Evolutionary conservation across 2,113 vertebrate genomes (phyloP).

Genomic region (Nematolebias whitei): DNA sequence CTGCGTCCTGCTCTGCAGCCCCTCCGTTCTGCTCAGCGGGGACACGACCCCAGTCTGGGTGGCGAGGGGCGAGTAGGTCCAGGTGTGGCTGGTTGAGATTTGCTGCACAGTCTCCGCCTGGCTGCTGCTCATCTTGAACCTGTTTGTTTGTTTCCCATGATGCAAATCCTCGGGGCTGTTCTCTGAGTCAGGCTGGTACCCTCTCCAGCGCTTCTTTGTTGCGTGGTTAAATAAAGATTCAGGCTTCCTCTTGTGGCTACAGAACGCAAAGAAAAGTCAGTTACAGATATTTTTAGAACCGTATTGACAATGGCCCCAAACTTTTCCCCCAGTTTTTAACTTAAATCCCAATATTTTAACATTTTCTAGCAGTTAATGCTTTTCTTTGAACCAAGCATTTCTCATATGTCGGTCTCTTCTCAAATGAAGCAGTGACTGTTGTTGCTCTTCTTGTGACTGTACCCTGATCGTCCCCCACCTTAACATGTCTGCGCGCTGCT

Average conservation of each 20-base stretch:
- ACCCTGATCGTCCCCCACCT: slow-evolving; percentile 26
- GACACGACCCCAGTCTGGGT: slow-evolving; percentile 68
- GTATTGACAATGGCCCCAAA: too few species aligned
- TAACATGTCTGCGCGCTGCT: slow-evolving; percentile 5
- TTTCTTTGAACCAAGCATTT: too few species aligned
- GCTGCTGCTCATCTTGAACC: slow-evolving; percentile 17
- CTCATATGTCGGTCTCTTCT: too few species aligned
- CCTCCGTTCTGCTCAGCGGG: slow-evolving; percentile 57
- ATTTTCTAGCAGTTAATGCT: too few species aligned
- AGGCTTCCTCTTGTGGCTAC: slow-evolving; percentile 65
- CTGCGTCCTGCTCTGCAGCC: slow-evolving; percentile 9
- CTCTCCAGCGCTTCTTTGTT: slow-evolving; percentile 43
- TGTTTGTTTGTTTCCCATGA: slow-evolving; percentile 8
- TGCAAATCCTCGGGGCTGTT: slow-evolving; percentile 5
- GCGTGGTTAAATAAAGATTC: slow-evolving; percentile 5
- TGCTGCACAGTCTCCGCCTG: slow-evolving; percentile 21
- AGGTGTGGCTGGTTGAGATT: slow-evolving; percentile 9
- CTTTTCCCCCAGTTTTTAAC: too few species aligned
- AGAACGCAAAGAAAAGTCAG: slow-evolving; percentile 21
- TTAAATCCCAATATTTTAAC: too few species aligned
- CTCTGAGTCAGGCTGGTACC: not conserved
- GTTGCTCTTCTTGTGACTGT: not conserved
- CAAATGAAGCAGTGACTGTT: too few species aligned
- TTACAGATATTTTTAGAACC: not conserved
- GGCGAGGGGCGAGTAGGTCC: slow-evolving; percentile 23